A percentile compares a stretch with the other conserved stretches of the same genome.
These are phyloP conservation scores for Xiphophorus couchianus DNA, from an alignment of 2,113 vertebrate species.

Conservation along the genomic window DNA sequence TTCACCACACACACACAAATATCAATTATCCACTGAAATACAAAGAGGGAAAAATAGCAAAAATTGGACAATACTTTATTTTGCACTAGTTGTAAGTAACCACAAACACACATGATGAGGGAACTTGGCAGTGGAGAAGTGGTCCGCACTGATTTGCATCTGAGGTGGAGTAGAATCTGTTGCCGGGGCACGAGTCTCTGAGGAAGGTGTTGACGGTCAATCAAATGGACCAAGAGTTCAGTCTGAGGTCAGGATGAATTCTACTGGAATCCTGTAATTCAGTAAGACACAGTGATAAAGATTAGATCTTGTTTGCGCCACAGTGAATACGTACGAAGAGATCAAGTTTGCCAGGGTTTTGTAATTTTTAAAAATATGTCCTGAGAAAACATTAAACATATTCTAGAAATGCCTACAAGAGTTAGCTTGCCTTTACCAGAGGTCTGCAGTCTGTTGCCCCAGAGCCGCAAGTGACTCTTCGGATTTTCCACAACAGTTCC, in stretches of 20 bases:
- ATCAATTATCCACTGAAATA: constrained; percentile 18
- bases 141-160: constrained; percentile 28
- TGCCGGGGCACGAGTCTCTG: constrained; percentile 25
- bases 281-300: constrained; percentile 12
- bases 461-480: too few relatives aligned
- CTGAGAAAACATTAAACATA: background rate
- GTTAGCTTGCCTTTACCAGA: background rate
- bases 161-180: constrained; percentile 28
- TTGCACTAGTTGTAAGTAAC: background rate
- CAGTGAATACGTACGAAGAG: background rate
- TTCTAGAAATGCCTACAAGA: background rate
- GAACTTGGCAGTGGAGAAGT: constrained; percentile 22
- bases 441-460: too few relatives aligned
- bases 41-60: background rate
- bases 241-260: constrained; percentile 26
- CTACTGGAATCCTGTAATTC: constrained; percentile 20
- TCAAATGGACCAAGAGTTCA: constrained; percentile 59
- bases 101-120: constrained; percentile 1
- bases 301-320: background rate
- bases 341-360: background rate
- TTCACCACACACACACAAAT: constrained; percentile 9
- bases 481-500: too few relatives aligned
- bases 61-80: background rate
- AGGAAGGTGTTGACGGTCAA: constrained; percentile 56
- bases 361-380: background rate